Base-by-base conservation (phyloP, 2,797 vertebrate genomes). In the Balearica regulorum region DNA sequence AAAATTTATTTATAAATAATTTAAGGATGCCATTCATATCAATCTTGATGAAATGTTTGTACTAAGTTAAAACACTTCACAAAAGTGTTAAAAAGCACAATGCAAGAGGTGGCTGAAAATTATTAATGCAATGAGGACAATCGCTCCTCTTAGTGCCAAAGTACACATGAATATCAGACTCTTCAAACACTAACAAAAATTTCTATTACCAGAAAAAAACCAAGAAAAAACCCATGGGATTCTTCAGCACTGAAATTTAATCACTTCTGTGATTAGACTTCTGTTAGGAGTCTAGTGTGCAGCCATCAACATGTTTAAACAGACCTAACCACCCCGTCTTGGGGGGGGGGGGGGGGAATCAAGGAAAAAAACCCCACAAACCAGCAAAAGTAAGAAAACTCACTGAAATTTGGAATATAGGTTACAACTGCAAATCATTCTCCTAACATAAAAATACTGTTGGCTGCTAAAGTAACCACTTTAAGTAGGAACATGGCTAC, bases 301-400 rank as follows among this genome's bases (percentile, higher is more conserved):
- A 83, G 12, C 9, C 13, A 41, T 60, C 28, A 44, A 35, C 9
- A 46, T 7, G 35, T 18, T 53, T 44, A 57, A 82, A 44, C 9
- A 79, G 29, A 70, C 8, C 13, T n/a, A 49, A 54, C 6, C 18
- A 75, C 24, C 5, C 29, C 31, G 1, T 31, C 22, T 8, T 1
- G 4, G 2, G 2, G 2, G 6, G 16, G n/a, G n/a, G n/a, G n/a
- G n/a, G n/a, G n/a, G n/a, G n/a, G n/a, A 24, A 18, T 10, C 7
- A 21, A 31, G 26, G 6, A 13, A 9, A 53, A 35, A 28, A 16
- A 8, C 51, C 2, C 14, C 35, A 43, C 13, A 83, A 66, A 65
- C 0, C 17, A 55, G 6, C 0, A 77, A 73, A 93, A 73, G 11
- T 37, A 88, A 76, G 35, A 82, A 65, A 62, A 53, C 4, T 51